phyloP scores from a whole-genome alignment of 2,888 invertebrate species.

The Meliscaeva auricollis region DNA sequence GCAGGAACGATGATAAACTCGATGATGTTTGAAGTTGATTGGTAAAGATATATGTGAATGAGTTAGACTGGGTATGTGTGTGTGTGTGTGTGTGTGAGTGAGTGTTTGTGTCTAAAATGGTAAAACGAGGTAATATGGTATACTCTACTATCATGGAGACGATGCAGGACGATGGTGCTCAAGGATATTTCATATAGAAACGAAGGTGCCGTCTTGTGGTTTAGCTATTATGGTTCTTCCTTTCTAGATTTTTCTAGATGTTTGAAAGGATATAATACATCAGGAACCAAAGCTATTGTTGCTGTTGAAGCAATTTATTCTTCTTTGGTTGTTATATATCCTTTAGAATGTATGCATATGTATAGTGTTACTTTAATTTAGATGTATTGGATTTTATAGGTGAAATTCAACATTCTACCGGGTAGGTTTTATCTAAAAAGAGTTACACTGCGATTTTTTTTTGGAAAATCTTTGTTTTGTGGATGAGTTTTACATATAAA shows the following conservation, averaged over 20 bases:
- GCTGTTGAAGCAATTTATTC: constrained; percentile 12
- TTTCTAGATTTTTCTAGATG: neutral
- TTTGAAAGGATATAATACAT: neutral
- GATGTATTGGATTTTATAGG: neutral
- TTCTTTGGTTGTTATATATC: neutral
- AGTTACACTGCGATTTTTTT: too few species aligned
- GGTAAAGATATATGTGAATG: constrained; percentile 19
- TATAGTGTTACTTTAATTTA: too few species aligned
- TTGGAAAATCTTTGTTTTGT: too few species aligned
- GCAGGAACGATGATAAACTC: constrained; percentile 73
- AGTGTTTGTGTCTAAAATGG: neutral
- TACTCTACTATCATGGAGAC: neutral
- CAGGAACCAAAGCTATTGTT: neutral
- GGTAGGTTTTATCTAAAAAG: too few species aligned
- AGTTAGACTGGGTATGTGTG: neutral
- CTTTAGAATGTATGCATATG: too few species aligned
- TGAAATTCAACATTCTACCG: too few species aligned
- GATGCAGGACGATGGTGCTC: neutral
- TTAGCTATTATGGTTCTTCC: constrained; percentile 7
- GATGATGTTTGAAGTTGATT: constrained; percentile 61
- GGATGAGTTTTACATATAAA: too few species aligned
- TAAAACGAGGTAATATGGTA: constrained; percentile 11
- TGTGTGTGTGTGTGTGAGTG: neutral
- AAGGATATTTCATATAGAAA: neutral
- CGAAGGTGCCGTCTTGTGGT: constrained; percentile 24